Evolutionary conservation across 1,140 invertebrate species (phyloP).

Genomic region (Monomorium pharaonis): DNA sequence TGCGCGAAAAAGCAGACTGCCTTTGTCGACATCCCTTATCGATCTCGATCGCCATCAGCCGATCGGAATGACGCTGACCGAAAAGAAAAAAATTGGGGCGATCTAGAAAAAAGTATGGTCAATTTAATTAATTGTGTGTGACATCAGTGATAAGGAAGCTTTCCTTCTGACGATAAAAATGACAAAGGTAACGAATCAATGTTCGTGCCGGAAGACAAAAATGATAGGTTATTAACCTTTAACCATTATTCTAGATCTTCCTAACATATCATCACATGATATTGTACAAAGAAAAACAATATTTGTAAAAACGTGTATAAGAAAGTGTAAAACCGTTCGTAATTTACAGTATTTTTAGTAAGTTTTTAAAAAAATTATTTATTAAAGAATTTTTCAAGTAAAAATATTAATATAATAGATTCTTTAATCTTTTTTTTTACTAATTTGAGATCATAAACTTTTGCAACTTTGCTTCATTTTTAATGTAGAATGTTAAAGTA

Average conservation of each 20-base stretch:
- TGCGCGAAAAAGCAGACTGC: slow-evolving; percentile 25
- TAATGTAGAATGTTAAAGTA: neutral
- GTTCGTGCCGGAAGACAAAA: slow-evolving; percentile 25
- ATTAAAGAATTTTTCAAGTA: neutral
- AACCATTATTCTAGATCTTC: neutral
- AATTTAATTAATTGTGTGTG: slow-evolving; percentile 48
- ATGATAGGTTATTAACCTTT: slow-evolving; percentile 27
- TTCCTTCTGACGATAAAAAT: neutral
- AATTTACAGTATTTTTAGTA: neutral
- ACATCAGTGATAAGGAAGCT: slow-evolving; percentile 13
- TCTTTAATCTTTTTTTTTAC: neutral
- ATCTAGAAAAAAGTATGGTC: slow-evolving; percentile 13
- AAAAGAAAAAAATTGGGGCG: neutral
- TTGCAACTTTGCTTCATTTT: neutral
- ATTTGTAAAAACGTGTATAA: neutral
- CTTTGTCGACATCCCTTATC: slow-evolving; percentile 54
- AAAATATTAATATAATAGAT: neutral
- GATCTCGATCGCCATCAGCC: slow-evolving; percentile 47
- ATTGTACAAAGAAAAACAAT: neutral
- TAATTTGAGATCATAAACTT: neutral
- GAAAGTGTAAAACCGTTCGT: neutral
- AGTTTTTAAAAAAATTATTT: neutral
- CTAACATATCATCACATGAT: neutral
- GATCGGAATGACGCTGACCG: slow-evolving; percentile 47
- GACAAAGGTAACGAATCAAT: slow-evolving; percentile 27